These are phyloP conservation scores for Maccullochella peelii DNA, from an alignment of 2,113 vertebrate genomes.

Conservation along the genomic window DNA sequence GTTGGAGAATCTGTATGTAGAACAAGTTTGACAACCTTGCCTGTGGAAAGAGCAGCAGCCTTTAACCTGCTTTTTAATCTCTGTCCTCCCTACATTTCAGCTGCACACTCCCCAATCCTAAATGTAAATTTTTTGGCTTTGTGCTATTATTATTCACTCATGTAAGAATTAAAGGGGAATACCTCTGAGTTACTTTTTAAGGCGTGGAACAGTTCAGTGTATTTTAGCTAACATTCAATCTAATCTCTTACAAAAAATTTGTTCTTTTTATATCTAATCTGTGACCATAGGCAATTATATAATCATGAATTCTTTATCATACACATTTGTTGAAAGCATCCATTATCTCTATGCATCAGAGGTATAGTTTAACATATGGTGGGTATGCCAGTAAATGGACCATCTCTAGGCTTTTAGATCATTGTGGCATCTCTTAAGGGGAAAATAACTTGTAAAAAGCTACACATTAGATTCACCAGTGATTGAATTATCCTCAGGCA, in stretches of 20 bases:
- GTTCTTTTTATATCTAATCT: not conserved
- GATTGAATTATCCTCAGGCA: slow-evolving; percentile 34
- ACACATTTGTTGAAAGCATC: not conserved
- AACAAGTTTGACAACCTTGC: slow-evolving; percentile 73
- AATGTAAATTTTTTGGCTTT: slow-evolving; percentile 24
- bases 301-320: not conserved
- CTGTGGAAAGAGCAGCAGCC: slow-evolving; percentile 59
- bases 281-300: not conserved
- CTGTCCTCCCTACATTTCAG: slow-evolving; percentile 72
- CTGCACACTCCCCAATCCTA: slow-evolving; percentile 46
- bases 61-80: slow-evolving; percentile 74
- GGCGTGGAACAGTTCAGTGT: not conserved
- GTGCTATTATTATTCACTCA: slow-evolving; percentile 16
- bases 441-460: slow-evolving; percentile 4
- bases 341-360: not conserved
- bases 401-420: slow-evolving; percentile 8
- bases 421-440: not conserved
- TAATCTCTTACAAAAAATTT: not conserved
- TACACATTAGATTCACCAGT: not conserved
- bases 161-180: slow-evolving; percentile 23
- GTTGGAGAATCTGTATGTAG: slow-evolving; percentile 59
- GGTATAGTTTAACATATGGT: not conserved
- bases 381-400: slow-evolving; percentile 11
- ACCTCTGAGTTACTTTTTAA: not conserved
- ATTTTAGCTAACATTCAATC: slow-evolving; percentile 3